These are phyloP conservation scores for Trochalopteron elliotii DNA, from an alignment of 2,113 vertebrate species.

Conservation along the genomic window DNA sequence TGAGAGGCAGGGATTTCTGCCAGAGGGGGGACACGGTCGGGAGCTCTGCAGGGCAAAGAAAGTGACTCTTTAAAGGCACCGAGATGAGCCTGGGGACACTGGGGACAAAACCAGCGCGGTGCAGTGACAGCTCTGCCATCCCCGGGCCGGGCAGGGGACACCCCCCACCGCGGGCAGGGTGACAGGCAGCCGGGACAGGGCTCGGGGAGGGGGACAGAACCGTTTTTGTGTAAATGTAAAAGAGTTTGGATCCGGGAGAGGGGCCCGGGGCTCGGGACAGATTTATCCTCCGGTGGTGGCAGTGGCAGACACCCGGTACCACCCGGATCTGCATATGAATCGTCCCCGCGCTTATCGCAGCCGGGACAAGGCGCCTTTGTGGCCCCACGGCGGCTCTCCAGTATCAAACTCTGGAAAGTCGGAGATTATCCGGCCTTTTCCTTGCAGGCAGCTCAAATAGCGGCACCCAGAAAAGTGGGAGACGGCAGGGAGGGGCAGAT, in stretches of 20 bases:
- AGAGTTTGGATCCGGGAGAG: conserved; percentile 8
- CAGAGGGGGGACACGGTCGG: background rate
- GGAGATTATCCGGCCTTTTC: background rate
- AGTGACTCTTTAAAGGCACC: background rate
- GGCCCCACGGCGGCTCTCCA: background rate
- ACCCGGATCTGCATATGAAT: conserved; percentile 59
- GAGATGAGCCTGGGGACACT: background rate
- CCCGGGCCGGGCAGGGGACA: background rate
- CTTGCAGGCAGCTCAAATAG: background rate
- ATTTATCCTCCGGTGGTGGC: conserved; percentile 7
- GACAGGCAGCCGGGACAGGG: background rate
- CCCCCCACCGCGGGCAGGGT: background rate
- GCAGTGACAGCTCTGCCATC: background rate
- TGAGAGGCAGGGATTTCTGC: background rate
- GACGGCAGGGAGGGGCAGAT: background rate
- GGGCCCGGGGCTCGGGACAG: background rate
- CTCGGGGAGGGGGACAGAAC: background rate
- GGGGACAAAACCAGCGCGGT: background rate
- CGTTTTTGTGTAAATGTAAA: conserved; percentile 55
- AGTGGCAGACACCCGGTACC: background rate
- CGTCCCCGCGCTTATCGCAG: background rate
- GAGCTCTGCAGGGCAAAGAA: background rate
- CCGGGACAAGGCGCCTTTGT: conserved; percentile 59
- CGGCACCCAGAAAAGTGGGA: background rate
- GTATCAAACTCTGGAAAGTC: background rate